Conservation (phyloP, 2,113 vertebrate species). For the Lepidiolamprologus cunningtoni region DNA sequence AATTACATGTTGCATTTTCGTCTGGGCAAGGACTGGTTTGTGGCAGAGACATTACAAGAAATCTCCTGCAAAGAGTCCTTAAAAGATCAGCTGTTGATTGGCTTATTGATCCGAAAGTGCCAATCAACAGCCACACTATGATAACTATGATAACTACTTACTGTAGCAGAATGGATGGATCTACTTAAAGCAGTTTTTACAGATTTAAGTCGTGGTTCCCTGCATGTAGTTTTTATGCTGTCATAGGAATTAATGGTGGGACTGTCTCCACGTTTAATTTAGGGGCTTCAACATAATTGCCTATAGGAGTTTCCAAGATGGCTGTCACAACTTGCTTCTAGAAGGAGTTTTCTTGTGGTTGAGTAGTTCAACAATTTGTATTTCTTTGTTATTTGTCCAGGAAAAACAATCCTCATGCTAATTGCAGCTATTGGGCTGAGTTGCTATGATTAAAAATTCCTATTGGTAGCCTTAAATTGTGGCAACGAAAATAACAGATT, state of each 20-base stretch:
- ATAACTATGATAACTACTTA: background rate
- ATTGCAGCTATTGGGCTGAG: background rate
- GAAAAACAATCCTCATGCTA: background rate
- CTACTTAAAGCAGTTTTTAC: background rate
- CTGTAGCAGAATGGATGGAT: background rate
- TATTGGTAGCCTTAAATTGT: background rate
- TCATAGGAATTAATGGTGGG: background rate
- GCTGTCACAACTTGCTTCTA: background rate
- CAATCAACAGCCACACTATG: background rate
- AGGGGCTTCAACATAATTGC: background rate
- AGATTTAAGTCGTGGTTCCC: background rate
- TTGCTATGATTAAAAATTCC: background rate
- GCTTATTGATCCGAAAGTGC: background rate
- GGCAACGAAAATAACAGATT: background rate
- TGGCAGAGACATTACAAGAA: background rate
- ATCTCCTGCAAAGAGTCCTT: background rate
- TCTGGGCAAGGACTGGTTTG: background rate
- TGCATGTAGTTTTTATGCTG: background rate
- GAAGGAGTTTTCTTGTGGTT: background rate
- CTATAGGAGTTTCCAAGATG: background rate
- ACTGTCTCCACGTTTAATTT: background rate
- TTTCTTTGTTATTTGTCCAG: background rate
- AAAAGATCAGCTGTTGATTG: background rate
- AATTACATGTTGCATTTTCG: background rate
- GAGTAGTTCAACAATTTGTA: background rate